phyloP scores from a whole-genome alignment of 2,888 invertebrate species.

The Aelia acuminata region DNA sequence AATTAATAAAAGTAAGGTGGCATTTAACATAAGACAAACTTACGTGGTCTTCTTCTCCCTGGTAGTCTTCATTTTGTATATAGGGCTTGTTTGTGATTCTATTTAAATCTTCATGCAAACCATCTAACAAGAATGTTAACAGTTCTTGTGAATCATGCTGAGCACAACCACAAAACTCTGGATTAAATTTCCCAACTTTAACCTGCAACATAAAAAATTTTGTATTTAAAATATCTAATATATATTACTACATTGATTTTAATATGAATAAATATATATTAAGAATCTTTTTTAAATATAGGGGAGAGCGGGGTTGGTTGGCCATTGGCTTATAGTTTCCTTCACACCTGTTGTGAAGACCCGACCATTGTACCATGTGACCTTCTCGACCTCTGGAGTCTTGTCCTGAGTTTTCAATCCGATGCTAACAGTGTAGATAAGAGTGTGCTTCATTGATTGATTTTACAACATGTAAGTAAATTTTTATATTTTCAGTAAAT shows the following conservation, averaged over 20 bases:
- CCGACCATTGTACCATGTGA: too few relatives aligned
- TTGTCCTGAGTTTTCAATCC: too few relatives aligned
- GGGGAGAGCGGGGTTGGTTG: too few relatives aligned
- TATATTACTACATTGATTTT: not conserved
- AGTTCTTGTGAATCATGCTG: conserved; percentile 96
- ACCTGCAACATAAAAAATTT: conserved; percentile 70
- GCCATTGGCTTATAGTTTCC: too few relatives aligned
- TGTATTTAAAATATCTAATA: not conserved
- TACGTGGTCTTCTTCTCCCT: conserved; percentile 64
- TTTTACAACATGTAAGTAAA: too few relatives aligned
- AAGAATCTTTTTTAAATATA: not conserved
- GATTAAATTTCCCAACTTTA: conserved; percentile 89
- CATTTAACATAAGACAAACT: not conserved
- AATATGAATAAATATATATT: not conserved
- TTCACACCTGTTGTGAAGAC: too few relatives aligned
- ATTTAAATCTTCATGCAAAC: conserved; percentile 93
- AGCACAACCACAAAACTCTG: conserved; percentile 88
- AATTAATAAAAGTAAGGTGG: not conserved
- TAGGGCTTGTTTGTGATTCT: conserved; percentile 82
- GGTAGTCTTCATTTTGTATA: conserved; percentile 73
- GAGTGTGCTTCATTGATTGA: too few relatives aligned
- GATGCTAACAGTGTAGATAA: too few relatives aligned
- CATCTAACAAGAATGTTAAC: conserved; percentile 91
- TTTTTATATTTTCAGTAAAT: too few relatives aligned
- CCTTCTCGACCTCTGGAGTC: too few relatives aligned